Evolutionary conservation across 2,888 invertebrate genomes (phyloP).

Genomic region (Orthosia cruda): DNA sequence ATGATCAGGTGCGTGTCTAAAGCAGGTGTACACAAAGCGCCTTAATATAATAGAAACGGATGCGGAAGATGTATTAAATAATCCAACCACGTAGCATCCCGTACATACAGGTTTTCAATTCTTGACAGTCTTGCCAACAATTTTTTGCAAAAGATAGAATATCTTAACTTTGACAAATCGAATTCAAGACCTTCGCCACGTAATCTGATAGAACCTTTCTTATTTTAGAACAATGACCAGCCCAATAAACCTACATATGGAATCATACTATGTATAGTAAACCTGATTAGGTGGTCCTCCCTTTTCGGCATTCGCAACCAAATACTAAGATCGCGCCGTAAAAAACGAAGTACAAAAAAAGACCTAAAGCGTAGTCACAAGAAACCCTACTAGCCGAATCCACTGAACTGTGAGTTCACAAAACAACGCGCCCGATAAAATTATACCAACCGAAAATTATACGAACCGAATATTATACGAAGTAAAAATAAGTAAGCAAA

Average conservation of each 20-base stretch:
- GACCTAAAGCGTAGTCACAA: slow-evolving; percentile 72
- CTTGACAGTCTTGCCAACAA: too few species aligned
- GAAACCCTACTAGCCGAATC: slow-evolving; percentile 74
- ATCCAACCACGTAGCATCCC: not conserved
- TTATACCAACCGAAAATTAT: slow-evolving; percentile 59
- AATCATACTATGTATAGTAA: slow-evolving; percentile 9
- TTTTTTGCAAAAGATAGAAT: not conserved
- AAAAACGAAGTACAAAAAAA: slow-evolving; percentile 62
- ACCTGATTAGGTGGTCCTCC: slow-evolving; percentile 66
- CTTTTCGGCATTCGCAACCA: slow-evolving; percentile 68
- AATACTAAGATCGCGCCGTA: slow-evolving; percentile 50
- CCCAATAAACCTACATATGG: not conserved
- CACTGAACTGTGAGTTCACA: slow-evolving; percentile 78
- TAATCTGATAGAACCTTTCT: not conserved
- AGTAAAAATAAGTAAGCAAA: slow-evolving; percentile 48
- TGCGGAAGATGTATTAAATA: slow-evolving; percentile 6
- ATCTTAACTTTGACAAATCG: not conserved
- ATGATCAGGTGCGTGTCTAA: slow-evolving; percentile 20
- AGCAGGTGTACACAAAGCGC: not conserved
- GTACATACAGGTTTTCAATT: not conserved
- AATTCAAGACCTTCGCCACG: not conserved
- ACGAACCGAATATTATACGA: slow-evolving; percentile 61
- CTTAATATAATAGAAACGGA: slow-evolving; percentile 32
- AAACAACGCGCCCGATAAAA: slow-evolving; percentile 78
- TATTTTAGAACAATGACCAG: slow-evolving; percentile 24